Evolutionary conservation across 2,797 vertebrate species (phyloP), one percentile per base, ranked within the genome.

Genomic region (Eidolon dupreanum): DNA sequence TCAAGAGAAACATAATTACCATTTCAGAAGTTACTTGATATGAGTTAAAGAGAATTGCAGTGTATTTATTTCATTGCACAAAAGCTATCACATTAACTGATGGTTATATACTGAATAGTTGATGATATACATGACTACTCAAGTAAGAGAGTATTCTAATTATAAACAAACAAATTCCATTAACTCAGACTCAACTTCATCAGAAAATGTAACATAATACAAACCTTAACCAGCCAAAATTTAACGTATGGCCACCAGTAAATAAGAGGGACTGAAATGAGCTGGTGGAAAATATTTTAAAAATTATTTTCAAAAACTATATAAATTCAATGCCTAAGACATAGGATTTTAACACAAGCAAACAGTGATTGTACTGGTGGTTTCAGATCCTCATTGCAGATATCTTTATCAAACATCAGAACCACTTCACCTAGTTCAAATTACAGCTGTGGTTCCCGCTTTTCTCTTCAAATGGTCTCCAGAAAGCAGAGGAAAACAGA

Each of bases 391-490:
- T 95, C 79, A 20, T 89, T 75, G 49, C 28, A 77, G 53, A 65
- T 71, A 22, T 63, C n/a, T 86, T 94, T 74, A 95, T 94, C 79
- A 82, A 82, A 68, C 53, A 75, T 55, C 59, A 86, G 28, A 78
- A 89, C 46, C 81, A 20, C 59, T 94, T 77, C 65, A 53, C 59
- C 31, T 89, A 43, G 46, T 57, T 92, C 24, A 66, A 53, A 61
- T 74, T 33, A 41, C 41, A 24, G 8, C 28, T 26, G 17, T 43
- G 33, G 16, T 33, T 89, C 33, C 43, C 10, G 33, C 22, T 49
- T 65, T 89, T 75, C 41, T 20, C 13, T 81, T 94, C 53, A 92
- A 10, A 88, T 12, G 57, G n/a, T 68, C 65, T 43, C 16, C 26
- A n/a, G 36, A 43, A n/a, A 36, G 71, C 68, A 92, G 66, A 33